Conservation (phyloP, 92 coral and sea anemone species). For the Parazoanthus swiftii region DNA sequence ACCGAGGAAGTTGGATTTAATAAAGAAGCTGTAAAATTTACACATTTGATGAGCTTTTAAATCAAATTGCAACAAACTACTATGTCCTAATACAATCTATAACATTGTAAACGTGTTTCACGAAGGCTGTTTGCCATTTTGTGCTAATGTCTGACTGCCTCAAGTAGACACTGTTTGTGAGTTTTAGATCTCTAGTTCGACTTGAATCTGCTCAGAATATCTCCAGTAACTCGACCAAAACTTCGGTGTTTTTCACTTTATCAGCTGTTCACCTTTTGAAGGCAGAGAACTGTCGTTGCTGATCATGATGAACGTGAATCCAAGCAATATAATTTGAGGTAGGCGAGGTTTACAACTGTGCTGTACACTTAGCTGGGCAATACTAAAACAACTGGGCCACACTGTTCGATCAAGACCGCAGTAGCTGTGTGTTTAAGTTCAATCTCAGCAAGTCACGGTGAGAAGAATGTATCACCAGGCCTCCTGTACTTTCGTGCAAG, state of each 20-base stretch:
- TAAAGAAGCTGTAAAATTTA: constrained; percentile 10
- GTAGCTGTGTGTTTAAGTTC: background rate
- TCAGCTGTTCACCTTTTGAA: background rate
- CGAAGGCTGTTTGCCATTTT: background rate
- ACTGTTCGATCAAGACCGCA: background rate
- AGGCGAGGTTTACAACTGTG: background rate
- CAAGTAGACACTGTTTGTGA: background rate
- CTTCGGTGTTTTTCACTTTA: background rate
- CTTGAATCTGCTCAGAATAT: background rate
- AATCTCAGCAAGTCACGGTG: too few species aligned
- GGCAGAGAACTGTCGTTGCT: background rate
- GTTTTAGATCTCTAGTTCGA: background rate
- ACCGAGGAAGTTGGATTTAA: constrained; percentile 4
- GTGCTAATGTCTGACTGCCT: background rate
- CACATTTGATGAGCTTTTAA: background rate
- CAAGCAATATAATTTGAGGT: background rate
- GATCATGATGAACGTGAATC: too few species aligned
- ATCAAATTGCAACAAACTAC: constrained; percentile 8
- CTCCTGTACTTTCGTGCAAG: background rate
- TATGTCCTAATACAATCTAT: background rate
- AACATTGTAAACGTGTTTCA: background rate
- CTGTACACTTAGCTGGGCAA: background rate
- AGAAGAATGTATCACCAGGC: background rate
- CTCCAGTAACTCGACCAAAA: background rate
- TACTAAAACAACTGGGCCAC: too few species aligned